Conservation (phyloP, 2,113 vertebrate species). For the Calonectris borealis region DNA sequence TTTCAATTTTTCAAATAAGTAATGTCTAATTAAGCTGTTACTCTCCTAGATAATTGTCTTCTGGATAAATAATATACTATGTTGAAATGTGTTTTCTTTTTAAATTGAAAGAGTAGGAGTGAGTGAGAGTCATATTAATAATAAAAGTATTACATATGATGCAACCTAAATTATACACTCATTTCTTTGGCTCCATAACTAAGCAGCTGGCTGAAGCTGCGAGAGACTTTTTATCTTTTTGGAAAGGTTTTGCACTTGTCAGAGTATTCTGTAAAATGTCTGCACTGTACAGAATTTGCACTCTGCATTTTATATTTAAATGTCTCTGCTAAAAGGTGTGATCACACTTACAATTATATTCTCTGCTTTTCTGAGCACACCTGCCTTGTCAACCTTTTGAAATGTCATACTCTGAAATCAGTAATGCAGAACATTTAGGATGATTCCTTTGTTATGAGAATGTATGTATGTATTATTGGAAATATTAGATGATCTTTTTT, state of each 20-base stretch:
- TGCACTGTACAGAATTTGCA: neutral
- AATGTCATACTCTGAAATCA: neutral
- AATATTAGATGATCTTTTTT: neutral
- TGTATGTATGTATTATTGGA: neutral
- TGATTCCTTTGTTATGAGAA: neutral
- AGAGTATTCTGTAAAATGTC: neutral
- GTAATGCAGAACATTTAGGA: neutral
- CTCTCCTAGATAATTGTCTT: neutral
- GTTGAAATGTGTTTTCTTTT: neutral
- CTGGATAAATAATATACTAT: neutral
- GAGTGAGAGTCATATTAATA: neutral
- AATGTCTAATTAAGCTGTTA: neutral
- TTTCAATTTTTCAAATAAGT: neutral
- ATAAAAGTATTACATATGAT: neutral
- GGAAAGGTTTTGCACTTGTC: neutral
- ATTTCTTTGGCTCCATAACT: neutral
- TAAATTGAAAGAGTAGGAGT: neutral
- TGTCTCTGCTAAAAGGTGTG: slow-evolving; percentile 29
- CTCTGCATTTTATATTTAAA: slow-evolving; percentile 2
- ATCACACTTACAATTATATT: neutral
- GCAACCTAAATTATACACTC: neutral
- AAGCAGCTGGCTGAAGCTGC: neutral
- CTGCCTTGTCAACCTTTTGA: neutral
- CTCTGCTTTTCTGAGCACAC: neutral
- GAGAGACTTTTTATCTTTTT: neutral